Evolutionary conservation across 2,797 vertebrate species (phyloP).

Genomic region (Myotis myotis): DNA sequence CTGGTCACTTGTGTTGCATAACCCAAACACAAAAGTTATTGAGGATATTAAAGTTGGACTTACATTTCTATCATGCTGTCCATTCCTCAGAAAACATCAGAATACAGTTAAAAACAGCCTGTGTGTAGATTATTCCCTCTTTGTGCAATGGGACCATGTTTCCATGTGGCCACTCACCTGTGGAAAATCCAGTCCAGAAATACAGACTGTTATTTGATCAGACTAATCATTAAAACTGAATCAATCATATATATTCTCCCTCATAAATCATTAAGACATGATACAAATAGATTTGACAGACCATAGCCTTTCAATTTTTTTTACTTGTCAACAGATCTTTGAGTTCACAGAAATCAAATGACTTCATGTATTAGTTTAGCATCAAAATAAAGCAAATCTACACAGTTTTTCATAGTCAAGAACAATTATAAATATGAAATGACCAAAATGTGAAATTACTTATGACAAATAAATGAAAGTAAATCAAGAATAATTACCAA

Average conservation of each 20-base stretch:
- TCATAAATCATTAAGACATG: slow-evolving; percentile 47
- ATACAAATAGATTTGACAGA: slow-evolving; percentile 43
- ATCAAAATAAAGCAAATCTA: slow-evolving; percentile 22
- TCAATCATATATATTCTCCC: neutral
- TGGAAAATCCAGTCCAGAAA: neutral
- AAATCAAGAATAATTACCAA: neutral
- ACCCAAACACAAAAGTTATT: neutral
- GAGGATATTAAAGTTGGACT: neutral
- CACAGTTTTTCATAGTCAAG: neutral
- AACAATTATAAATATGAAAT: slow-evolving; percentile 40
- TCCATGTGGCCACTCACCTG: neutral
- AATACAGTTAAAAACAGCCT: neutral
- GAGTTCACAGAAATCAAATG: slow-evolving; percentile 31
- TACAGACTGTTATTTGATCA: neutral
- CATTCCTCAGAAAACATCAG: neutral
- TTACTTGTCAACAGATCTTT: slow-evolving; percentile 1
- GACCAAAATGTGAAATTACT: slow-evolving; percentile 8
- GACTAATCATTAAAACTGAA: slow-evolving; percentile 34
- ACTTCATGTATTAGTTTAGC: slow-evolving; percentile 19
- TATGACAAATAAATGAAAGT: neutral
- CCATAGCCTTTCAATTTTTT: neutral
- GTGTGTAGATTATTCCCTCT: neutral
- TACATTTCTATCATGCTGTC: neutral
- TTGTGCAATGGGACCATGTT: neutral
- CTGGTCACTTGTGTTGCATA: neutral